Percentiles rank a stretch among this genome's conserved stretches.
These are phyloP conservation scores for Anticlea derivata DNA, from an alignment of 2,888 invertebrate genomes.

Conservation along the genomic window DNA sequence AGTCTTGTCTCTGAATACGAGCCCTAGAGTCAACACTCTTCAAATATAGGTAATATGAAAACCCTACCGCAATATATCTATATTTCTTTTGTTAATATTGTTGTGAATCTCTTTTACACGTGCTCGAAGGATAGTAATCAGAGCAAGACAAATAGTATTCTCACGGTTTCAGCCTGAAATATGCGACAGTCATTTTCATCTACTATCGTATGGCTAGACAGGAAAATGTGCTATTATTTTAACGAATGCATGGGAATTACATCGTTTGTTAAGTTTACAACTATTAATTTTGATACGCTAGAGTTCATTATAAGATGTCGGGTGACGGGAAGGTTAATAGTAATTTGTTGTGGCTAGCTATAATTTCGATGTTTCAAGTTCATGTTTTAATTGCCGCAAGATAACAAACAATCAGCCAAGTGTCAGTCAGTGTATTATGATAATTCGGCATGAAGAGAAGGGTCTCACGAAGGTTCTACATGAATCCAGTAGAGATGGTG, in stretches of 20 bases:
- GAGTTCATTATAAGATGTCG: background rate
- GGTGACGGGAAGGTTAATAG: background rate
- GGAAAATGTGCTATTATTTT: slow-evolving; percentile 43
- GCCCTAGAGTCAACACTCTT: no score
- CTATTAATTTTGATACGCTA: slow-evolving; percentile 8
- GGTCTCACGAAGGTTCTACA: slow-evolving; percentile 22
- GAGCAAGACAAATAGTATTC: slow-evolving; percentile 60
- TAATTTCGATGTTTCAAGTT: slow-evolving; percentile 4
- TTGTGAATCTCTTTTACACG: slow-evolving; percentile 43
- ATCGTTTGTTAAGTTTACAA: slow-evolving; percentile 35
- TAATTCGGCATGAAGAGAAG: slow-evolving; percentile 45
- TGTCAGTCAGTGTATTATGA: slow-evolving; percentile 47
- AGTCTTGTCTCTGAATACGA: no score
- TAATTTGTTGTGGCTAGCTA: slow-evolving; percentile 1
- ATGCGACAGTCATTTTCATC: slow-evolving; percentile 51
- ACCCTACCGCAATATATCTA: no score
- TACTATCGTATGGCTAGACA: slow-evolving; percentile 43
- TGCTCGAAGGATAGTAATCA: slow-evolving; percentile 60
- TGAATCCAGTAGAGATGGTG: slow-evolving; percentile 14
- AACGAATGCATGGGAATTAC: slow-evolving; percentile 32
- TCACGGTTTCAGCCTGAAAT: slow-evolving; percentile 51
- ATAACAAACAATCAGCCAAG: slow-evolving; percentile 38
- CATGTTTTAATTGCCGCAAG: slow-evolving; percentile 40
- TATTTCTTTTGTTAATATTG: slow-evolving; percentile 4
- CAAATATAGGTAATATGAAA: no score